Evolutionary conservation across 2,888 invertebrate species (phyloP).

Genomic region (Yponomeuta malinellus): DNA sequence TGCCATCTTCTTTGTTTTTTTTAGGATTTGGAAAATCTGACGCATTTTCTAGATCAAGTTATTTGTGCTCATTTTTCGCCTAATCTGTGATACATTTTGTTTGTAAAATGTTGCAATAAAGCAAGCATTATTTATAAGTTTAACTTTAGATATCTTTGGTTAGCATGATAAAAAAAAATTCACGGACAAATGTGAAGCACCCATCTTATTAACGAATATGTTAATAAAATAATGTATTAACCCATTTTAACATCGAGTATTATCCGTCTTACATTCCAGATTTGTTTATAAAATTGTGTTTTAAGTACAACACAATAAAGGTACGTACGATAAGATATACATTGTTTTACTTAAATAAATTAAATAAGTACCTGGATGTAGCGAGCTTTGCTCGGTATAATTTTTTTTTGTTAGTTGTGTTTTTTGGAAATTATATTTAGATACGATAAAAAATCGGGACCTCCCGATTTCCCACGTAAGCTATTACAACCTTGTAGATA

Average conservation of each 20-base stretch:
- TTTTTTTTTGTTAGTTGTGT: no score
- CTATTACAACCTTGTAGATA: no score
- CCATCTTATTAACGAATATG: background rate
- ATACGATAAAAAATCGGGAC: no score
- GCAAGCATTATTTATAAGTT: constrained; percentile 17
- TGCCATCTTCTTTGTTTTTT: constrained; percentile 41
- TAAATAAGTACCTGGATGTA: no score
- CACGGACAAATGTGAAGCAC: background rate
- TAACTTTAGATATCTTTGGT: background rate
- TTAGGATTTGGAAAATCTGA: constrained; percentile 14
- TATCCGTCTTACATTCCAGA: constrained; percentile 63
- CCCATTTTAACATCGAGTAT: constrained; percentile 45
- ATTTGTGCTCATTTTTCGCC: constrained; percentile 45
- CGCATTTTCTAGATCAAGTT: constrained; percentile 12
- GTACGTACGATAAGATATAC: constrained; percentile 39
- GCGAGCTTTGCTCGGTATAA: no score
- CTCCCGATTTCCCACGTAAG: no score
- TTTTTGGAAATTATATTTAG: no score
- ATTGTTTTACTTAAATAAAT: constrained; percentile 17
- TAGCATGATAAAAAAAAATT: background rate
- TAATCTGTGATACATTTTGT: constrained; percentile 70
- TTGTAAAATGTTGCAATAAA: constrained; percentile 58
- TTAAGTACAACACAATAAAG: constrained; percentile 64
- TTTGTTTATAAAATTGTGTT: constrained; percentile 43
- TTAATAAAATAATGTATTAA: constrained; percentile 48